Base-by-base conservation (phyloP, 2,888 invertebrate species). In the Drosophila meridiana region DNA sequence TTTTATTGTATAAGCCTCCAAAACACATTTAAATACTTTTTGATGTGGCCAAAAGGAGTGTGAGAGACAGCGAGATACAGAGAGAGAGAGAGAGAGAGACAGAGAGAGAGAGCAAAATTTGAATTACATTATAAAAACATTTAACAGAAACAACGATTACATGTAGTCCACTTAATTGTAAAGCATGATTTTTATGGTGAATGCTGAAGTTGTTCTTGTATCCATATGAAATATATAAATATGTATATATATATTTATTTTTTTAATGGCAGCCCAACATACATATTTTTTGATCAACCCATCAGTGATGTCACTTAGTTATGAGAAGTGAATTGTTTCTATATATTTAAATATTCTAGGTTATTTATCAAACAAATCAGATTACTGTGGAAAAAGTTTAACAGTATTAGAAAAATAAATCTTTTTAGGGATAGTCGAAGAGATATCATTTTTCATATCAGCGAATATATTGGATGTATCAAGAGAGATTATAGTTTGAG, bases 71-170 rank as follows among this genome's bases (percentile, higher is more conserved):
- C 42, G 13, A 67, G 52, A 48, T 28, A 53, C 38, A 64, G 42
- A 58, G 32, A 38, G 45, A 64, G 53, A 52, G 36, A 42, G 4
- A 13, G 34, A 34, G 20, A 52, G 34, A 52, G 52, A 52, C 11
- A 20, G 26, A 52, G 13, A 38, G 14, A 55, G 28, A 63, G 36
- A 58, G 50, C 7, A 59, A 45, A 67, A 73, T 60, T 65, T 62
- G 69, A 69, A 58, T 68, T 65, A 63, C 63, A 74, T 62, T 67
- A 56, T 56, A 50, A 61, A 59, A 67, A 62, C 34, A 61, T 45
- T 36, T 58, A 58, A 43, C 26, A 59, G 28, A 40, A 30, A 57
- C 48, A n/a, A 55, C 11, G 8, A 14, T 28, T 48, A 34, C 34
- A n/a, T 26, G 50, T 65, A 61, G 59, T 28, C 40, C 30, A 50